Base-by-base conservation (phyloP, 2,888 invertebrate genomes). In the Hydroisotoma schaefferi region DNA sequence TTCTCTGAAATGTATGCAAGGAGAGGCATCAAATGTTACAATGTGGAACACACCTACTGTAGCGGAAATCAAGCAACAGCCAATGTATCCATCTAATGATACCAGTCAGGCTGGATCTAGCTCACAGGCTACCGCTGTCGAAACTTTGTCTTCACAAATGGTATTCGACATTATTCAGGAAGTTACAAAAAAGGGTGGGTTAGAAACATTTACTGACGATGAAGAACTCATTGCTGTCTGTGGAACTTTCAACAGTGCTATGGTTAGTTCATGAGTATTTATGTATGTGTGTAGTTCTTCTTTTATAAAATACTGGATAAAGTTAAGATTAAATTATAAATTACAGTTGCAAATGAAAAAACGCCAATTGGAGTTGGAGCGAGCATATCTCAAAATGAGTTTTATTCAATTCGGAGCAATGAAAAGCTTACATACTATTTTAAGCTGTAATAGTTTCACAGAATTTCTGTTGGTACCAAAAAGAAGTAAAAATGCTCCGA, bases 381-480 rank as follows among this genome's bases (percentile, higher is more conserved):
- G 60, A 47, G 61, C 67, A 1, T 67, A 57, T 25, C 47, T 71
- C 2, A 69, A 70, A 61, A 73, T 82, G 61, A 77, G 81, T 0
- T 79, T 78, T 64, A 70, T 84, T 29, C 83, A 83, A 73, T 78
- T 83, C 65, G 77, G 81, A 2, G 82, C 84, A 2, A 74, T 84
- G 61, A 83, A 84, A 73, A 76, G 81, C 2, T 74, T 84, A 18
- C 78, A 78, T 55, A 75, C 78, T 2, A 76, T 84, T 28, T 73
- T 84, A 25, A 79, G 80, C 38, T 80, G 81, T 53, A 79, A 79
- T 33, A 78, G 79, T 54, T 83, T 81, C 71, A 77, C 81, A 0
- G 83, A 84, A 73, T 75, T 82, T 70, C 76, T 83, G 57, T 75
- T 83, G 8, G 79, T 82, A 6, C 80, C 80, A 1, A 78, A 80